Conservation (phyloP, 2,888 invertebrate species). For the Acanthosepion esculentum region DNA sequence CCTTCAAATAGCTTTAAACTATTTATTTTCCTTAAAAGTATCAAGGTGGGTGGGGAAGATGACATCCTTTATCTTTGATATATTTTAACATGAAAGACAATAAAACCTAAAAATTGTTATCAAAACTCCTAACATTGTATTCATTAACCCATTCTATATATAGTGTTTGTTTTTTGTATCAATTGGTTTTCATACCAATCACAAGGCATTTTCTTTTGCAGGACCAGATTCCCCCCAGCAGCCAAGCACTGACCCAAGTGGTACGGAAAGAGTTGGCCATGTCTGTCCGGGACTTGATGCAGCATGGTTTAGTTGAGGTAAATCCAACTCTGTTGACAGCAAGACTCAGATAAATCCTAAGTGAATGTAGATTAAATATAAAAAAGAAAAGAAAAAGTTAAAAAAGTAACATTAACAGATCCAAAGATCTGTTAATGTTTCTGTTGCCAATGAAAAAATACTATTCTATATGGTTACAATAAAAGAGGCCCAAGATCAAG, state of each 20-base stretch:
- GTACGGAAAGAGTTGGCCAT: conserved; percentile 93
- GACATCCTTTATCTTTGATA: no score
- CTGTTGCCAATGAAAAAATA: no score
- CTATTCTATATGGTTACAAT: no score
- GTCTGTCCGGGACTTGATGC: conserved; percentile 92
- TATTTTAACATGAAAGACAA: no score
- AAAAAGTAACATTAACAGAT: no score
- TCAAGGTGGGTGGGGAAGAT: no score
- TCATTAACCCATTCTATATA: neutral
- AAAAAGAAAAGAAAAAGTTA: no score
- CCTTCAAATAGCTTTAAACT: no score
- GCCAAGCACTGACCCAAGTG: conserved; percentile 86
- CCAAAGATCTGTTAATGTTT: no score
- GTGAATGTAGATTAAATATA: no score
- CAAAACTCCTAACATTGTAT: neutral
- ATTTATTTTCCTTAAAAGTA: no score
- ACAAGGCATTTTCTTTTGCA: neutral
- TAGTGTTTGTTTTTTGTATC: neutral
- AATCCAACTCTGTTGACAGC: neutral
- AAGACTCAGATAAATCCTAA: neutral
- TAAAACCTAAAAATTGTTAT: neutral
- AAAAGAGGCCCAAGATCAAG: no score
- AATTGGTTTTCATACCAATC: neutral
- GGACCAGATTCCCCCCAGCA: conserved; percentile 62
- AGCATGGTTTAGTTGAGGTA: conserved; percentile 88